phyloP scores from a whole-genome alignment of 2,797 vertebrate species.

The Limnodromus scolopaceus region DNA sequence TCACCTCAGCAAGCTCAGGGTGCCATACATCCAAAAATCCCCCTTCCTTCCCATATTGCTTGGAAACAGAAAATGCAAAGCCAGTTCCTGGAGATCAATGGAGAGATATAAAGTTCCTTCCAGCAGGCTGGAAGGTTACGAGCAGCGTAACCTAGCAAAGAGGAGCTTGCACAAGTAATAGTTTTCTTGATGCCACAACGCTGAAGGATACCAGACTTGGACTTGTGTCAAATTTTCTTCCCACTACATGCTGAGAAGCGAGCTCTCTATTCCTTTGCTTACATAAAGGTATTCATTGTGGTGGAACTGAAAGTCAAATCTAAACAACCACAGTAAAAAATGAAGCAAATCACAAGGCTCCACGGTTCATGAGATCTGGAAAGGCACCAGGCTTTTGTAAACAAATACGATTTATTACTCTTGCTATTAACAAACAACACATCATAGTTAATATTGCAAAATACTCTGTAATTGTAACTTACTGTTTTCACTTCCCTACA shows the following conservation, averaged over 20 bases:
- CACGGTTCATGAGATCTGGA: background rate
- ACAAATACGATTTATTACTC: background rate
- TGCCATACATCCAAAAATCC: background rate
- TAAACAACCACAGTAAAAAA: background rate
- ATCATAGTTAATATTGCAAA: background rate
- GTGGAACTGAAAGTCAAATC: background rate
- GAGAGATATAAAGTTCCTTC: too few species aligned
- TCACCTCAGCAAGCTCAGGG: background rate
- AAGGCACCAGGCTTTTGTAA: background rate
- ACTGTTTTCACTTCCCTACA: background rate
- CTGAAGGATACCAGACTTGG: background rate
- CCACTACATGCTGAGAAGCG: background rate
- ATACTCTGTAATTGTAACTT: background rate
- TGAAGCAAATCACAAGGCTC: background rate
- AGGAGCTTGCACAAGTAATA: background rate
- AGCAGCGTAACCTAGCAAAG: background rate
- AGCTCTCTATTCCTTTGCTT: background rate
- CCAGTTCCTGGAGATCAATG: background rate
- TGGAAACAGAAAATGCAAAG: background rate
- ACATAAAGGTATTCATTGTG: background rate
- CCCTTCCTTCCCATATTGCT: background rate
- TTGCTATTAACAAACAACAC: background rate
- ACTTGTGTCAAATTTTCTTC: background rate
- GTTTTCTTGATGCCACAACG: background rate
- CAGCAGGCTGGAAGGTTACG: background rate